Conservation (phyloP, 2,113 vertebrate genomes). For the Mormoops blainvillei region DNA sequence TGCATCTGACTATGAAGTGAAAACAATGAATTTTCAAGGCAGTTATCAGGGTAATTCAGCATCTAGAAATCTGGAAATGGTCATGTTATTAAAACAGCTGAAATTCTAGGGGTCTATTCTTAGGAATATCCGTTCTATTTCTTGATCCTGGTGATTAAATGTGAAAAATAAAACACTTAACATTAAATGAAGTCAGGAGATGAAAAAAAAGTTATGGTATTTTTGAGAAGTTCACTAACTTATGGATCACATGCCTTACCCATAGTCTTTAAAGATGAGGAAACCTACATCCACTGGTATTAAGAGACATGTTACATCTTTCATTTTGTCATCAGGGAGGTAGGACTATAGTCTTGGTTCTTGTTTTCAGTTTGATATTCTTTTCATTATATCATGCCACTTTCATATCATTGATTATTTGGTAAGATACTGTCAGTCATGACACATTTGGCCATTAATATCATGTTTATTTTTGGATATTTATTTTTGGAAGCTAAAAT, state of each 20-base stretch:
- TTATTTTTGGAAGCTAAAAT: background rate
- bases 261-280: background rate
- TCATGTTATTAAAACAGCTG: background rate
- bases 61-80: background rate
- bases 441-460: background rate
- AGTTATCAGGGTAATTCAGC: background rate
- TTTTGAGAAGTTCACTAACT: background rate
- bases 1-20: background rate
- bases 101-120: background rate
- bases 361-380: background rate
- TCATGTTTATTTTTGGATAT: background rate
- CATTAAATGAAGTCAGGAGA: background rate
- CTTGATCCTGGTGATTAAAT: background rate
- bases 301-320: background rate
- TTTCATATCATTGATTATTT: background rate
- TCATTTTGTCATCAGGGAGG: background rate
- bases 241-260: background rate
- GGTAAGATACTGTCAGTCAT: background rate
- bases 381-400: background rate
- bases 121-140: background rate
- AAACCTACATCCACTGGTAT: background rate
- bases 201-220: background rate
- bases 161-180: background rate
- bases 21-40: background rate
- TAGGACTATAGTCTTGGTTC: rapidly evolving